Percentiles rank a stretch among this genome's conserved stretches.
These are phyloP conservation scores for Gastrophysa polygoni DNA, from an alignment of 2,888 invertebrate genomes.

Conservation along the genomic window DNA sequence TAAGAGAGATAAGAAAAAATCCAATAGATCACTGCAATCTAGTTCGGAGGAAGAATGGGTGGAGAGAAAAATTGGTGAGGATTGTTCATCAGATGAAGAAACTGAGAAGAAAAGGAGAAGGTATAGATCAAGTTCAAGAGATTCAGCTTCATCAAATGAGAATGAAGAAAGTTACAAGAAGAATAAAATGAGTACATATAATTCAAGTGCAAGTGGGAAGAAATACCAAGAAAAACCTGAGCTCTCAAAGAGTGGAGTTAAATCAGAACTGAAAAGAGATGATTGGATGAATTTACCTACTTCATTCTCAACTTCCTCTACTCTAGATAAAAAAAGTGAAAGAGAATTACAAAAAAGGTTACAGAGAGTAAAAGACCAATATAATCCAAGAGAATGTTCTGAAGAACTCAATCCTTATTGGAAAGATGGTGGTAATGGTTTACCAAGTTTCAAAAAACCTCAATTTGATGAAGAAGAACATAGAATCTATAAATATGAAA, in stretches of 20 bases:
- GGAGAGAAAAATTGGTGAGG: slow-evolving; percentile 57
- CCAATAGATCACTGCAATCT: slow-evolving; percentile 23
- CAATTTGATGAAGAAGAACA: slow-evolving; percentile 52
- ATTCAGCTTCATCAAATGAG: slow-evolving; percentile 3
- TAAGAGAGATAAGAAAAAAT: neutral
- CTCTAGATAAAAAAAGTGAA: slow-evolving; percentile 56
- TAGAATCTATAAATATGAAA: slow-evolving; percentile 1
- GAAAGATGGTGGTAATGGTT: slow-evolving; percentile 86
- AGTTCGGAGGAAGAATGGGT: slow-evolving; percentile 66
- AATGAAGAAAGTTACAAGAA: neutral
- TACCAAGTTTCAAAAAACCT: slow-evolving; percentile 68
- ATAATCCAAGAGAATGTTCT: slow-evolving; percentile 72
- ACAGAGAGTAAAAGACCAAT: slow-evolving; percentile 65
- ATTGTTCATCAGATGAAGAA: slow-evolving; percentile 23
- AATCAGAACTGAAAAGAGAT: slow-evolving; percentile 55
- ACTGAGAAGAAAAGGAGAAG: slow-evolving; percentile 11
- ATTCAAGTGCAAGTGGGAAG: neutral
- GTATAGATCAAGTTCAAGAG: slow-evolving; percentile 19
- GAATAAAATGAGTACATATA: slow-evolving; percentile 1
- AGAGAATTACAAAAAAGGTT: slow-evolving; percentile 61
- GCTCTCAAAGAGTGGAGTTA: neutral
- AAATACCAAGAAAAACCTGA: neutral
- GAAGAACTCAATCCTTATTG: slow-evolving; percentile 92
- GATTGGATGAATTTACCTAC: slow-evolving; percentile 80
- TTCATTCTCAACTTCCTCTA: slow-evolving; percentile 55